phyloP scores from a whole-genome alignment of 2,797 vertebrate species.

The Gila robusta region DNA sequence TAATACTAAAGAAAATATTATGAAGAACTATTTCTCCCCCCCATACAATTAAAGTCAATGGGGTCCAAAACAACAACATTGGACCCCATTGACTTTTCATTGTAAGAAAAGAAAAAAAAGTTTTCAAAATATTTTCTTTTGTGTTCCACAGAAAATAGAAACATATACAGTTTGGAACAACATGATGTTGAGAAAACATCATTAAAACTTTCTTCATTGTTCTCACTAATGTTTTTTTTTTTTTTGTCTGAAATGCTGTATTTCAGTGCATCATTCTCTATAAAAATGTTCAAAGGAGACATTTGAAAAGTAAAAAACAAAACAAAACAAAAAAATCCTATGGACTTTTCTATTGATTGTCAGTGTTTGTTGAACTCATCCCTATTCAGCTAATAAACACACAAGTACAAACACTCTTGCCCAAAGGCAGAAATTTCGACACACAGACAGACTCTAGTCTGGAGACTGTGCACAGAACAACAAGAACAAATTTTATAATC shows the following conservation, averaged over 20 bases:
- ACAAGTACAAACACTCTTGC: background rate
- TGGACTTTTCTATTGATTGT: constrained; percentile 18
- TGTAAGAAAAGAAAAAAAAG: background rate
- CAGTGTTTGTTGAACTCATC: constrained; percentile 23
- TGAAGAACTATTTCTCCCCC: background rate
- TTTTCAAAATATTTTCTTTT: background rate
- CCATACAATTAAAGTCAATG: background rate
- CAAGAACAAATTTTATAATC: constrained; percentile 52
- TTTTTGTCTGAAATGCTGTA: background rate
- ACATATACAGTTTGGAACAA: background rate
- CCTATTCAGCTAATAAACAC: constrained; percentile 28
- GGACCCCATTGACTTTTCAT: background rate
- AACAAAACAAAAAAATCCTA: background rate
- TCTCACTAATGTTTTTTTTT: background rate
- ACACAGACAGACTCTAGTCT: constrained; percentile 23
- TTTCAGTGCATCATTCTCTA: background rate
- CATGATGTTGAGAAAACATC: background rate
- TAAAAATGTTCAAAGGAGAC: constrained; percentile 25
- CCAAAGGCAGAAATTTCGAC: constrained; percentile 11
- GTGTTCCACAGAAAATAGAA: background rate
- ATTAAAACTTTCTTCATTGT: constrained; percentile 1
- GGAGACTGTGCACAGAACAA: constrained; percentile 33
- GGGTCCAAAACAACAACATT: background rate
- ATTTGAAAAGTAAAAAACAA: background rate
- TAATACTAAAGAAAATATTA: background rate